Evolutionary conservation across 2,888 invertebrate genomes (phyloP).

Genomic region (Agrilus cyanescens): DNA sequence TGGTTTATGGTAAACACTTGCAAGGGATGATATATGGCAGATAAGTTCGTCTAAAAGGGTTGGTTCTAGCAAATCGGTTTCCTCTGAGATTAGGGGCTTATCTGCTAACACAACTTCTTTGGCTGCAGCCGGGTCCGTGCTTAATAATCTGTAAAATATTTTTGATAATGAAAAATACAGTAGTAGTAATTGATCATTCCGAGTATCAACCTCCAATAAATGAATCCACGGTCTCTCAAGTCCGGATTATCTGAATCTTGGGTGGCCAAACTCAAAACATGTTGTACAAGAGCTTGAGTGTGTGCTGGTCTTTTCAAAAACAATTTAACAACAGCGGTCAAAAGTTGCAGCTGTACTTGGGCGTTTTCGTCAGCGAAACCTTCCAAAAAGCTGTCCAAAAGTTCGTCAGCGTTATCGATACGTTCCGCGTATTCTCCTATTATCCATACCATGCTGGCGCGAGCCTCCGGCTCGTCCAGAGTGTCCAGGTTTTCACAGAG

Average conservation of each 20-base stretch:
- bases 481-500: constrained; percentile 98
- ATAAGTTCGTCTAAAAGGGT: constrained; percentile 95
- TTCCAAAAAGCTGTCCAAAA: constrained; percentile 95
- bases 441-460: constrained; percentile 95
- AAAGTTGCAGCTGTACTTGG: constrained; percentile 70
- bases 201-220: constrained; percentile 90
- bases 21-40: constrained; percentile 95
- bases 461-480: constrained; percentile 95
- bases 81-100: constrained; percentile 97
- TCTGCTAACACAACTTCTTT: constrained; percentile 98
- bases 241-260: constrained; percentile 98
- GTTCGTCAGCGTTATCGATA: constrained; percentile 97
- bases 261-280: constrained; percentile 79
- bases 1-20: constrained; percentile 96
- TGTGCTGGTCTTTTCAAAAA: constrained; percentile 97
- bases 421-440: constrained; percentile 98
- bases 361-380: constrained; percentile 40
- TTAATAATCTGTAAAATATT: constrained; percentile 48
- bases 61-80: constrained; percentile 95
- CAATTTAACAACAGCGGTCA: constrained; percentile 97
- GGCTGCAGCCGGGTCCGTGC: constrained; percentile 98
- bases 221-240: constrained; percentile 94
- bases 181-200: neutral
- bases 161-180: neutral
- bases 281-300: constrained; percentile 96